These are phyloP conservation scores for Nasua narica DNA, from an alignment of 2,797 vertebrate species.

Conservation along the genomic window DNA sequence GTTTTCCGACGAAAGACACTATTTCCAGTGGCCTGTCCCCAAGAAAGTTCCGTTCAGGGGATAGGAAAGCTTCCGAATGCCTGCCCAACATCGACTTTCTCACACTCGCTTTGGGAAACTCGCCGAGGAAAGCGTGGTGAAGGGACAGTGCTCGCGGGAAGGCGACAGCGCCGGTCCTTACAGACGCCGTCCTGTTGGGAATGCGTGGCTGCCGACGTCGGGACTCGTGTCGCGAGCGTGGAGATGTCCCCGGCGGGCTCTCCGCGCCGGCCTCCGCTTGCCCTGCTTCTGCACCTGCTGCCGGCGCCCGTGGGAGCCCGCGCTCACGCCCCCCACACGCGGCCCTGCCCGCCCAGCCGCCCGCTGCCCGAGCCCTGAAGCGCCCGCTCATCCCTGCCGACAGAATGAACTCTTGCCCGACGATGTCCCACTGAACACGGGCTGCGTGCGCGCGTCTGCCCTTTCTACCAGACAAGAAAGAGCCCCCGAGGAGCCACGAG, in stretches of 20 bases:
- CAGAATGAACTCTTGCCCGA: not conserved
- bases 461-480: not conserved
- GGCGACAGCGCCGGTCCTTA: fast-evolving
- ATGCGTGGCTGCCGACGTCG: too few species aligned
- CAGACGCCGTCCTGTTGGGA: too few species aligned
- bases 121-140: not conserved
- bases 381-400: not conserved
- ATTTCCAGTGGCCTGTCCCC: not conserved
- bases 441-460: fast-evolving
- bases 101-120: fast-evolving
- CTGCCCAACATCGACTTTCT: fast-evolving
- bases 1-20: not conserved
- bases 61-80: not conserved
- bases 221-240: not conserved
- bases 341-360: too few species aligned
- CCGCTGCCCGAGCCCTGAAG: too few species aligned
- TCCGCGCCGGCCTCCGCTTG: fast-evolving
- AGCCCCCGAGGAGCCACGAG: not conserved
- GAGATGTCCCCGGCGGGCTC: not conserved
- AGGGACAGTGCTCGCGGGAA: fast-evolving
- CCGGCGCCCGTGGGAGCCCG: not conserved
- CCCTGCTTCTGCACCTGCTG: too few species aligned
- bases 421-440: fast-evolving
- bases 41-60: not conserved
- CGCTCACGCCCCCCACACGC: fast-evolving